Conservation (phyloP, 2,797 vertebrate genomes). For the Dendrocincla fuliginosa region DNA sequence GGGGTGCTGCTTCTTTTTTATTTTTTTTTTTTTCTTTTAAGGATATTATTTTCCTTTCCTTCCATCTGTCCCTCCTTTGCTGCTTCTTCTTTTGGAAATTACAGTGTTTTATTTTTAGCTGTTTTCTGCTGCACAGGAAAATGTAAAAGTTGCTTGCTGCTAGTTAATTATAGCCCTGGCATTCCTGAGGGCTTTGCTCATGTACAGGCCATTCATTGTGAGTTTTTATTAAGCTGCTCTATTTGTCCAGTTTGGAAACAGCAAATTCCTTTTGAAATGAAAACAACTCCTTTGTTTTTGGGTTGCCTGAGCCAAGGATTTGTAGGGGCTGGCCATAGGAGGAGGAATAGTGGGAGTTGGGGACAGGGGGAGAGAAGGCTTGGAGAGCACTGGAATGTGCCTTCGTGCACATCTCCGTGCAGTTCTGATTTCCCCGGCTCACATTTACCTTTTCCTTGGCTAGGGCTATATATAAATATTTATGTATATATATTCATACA, state of each 20-base stretch:
- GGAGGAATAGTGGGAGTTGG: constrained; percentile 9
- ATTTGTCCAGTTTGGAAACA: constrained; percentile 74
- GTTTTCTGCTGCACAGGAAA: constrained; percentile 72
- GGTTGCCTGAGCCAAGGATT: constrained; percentile 56
- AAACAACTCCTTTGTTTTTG: constrained; percentile 70
- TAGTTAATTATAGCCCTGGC: constrained; percentile 76
- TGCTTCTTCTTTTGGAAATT: constrained; percentile 68
- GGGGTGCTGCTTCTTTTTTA: neutral
- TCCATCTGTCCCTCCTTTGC: constrained; percentile 42
- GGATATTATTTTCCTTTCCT: constrained; percentile 5
- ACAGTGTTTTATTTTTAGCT: constrained; percentile 75
- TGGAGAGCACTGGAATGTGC: neutral
- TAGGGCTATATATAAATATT: constrained; percentile 36
- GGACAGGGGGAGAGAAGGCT: neutral
- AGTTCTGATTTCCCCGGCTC: neutral
- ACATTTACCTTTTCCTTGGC: neutral
- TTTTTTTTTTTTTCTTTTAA: neutral
- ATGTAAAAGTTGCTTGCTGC: constrained; percentile 75
- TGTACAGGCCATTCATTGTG: constrained; percentile 75
- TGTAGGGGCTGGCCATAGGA: constrained; percentile 41
- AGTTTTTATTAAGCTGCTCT: constrained; percentile 74
- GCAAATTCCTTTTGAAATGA: constrained; percentile 72
- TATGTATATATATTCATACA: constrained; percentile 31
- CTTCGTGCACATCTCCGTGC: neutral
- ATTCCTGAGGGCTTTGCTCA: constrained; percentile 75